These are phyloP conservation scores for Excalfactoria chinensis DNA, from an alignment of 2,113 vertebrate genomes.

Conservation along the genomic window DNA sequence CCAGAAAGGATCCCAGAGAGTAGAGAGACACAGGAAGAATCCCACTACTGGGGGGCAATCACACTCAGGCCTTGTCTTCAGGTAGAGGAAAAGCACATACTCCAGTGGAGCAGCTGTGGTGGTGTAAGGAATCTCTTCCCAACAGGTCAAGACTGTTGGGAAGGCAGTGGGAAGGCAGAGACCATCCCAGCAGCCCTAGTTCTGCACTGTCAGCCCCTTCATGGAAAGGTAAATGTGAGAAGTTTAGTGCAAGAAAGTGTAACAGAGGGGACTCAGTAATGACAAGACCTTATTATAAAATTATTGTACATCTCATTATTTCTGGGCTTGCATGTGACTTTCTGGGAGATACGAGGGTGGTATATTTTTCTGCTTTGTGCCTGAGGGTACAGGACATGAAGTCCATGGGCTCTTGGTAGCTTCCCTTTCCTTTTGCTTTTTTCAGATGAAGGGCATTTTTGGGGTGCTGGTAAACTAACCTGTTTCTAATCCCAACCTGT, in stretches of 20 bases:
- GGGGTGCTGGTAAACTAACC: not conserved
- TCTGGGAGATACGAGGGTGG: not conserved
- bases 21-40: not conserved
- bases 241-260: not conserved
- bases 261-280: not conserved
- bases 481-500: not conserved
- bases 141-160: not conserved
- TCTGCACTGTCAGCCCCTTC: not conserved
- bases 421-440: not conserved
- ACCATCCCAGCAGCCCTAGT: not conserved
- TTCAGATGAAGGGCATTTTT: not conserved
- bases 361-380: not conserved
- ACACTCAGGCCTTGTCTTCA: not conserved
- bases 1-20: not conserved
- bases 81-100: not conserved
- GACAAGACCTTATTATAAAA: not conserved
- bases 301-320: not conserved
- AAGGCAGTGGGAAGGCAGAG: not conserved
- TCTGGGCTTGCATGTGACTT: not conserved
- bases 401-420: not conserved
- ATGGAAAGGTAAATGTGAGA: not conserved
- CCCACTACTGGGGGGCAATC: not conserved
- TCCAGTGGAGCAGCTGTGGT: not conserved
- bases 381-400: not conserved
- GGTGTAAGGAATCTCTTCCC: not conserved